These are phyloP conservation scores for Galaxias olidus DNA, from an alignment of 2,797 vertebrate species.

Conservation along the genomic window DNA sequence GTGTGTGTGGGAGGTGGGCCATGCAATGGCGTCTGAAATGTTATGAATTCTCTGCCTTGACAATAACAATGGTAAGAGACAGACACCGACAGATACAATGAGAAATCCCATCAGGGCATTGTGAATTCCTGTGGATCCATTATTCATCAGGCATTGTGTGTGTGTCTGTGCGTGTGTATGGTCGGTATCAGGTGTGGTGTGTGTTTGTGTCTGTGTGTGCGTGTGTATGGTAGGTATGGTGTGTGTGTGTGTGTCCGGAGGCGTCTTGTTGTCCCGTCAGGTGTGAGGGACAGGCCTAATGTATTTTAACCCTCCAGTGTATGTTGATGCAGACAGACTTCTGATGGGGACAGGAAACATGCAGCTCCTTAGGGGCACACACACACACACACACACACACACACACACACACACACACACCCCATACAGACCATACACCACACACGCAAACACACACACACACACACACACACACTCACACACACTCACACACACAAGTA, in stretches of 20 bases:
- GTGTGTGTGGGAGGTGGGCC: no score
- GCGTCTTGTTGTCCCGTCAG: no score
- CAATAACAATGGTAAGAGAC: no score
- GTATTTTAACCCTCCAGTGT: constrained; percentile 61
- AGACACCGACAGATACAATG: neutral
- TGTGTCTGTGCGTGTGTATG: no score
- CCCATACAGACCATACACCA: neutral
- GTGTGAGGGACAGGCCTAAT: constrained; percentile 49
- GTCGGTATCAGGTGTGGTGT: no score
- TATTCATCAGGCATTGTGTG: constrained; percentile 51
- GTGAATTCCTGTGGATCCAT: constrained; percentile 38
- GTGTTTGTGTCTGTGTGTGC: no score
- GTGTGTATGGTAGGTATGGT: constrained; percentile 29
- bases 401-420: neutral
- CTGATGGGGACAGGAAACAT: constrained; percentile 65
- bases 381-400: constrained; percentile 2
- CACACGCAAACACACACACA: neutral
- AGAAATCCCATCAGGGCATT: constrained; percentile 31
- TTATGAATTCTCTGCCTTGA: no score
- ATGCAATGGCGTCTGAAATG: no score
- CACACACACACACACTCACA: neutral
- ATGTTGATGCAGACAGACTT: neutral
- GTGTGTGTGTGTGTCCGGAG: constrained; percentile 38
- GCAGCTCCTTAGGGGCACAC: constrained; percentile 10
- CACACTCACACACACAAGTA: constrained; percentile 12